These are phyloP conservation scores for Allacma fusca DNA, from an alignment of 2,888 invertebrate species.

Conservation along the genomic window DNA sequence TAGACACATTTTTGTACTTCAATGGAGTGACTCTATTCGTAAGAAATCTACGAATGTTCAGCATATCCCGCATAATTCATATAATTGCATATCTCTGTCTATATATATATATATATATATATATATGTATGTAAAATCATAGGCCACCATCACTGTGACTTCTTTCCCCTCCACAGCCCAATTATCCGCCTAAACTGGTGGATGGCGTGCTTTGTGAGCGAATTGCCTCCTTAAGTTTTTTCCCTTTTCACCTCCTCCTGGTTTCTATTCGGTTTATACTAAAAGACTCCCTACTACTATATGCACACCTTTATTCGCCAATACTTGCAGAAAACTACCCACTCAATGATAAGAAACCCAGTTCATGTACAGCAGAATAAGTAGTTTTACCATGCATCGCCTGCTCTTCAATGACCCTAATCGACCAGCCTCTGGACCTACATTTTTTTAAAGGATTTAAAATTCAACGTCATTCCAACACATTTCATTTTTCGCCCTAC, in stretches of 20 bases:
- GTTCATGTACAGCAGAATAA: background rate
- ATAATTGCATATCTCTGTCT: no score
- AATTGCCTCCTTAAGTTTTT: constrained; percentile 33
- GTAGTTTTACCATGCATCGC: background rate
- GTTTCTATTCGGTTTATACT: background rate
- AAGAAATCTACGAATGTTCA: no score
- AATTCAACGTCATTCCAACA: constrained; percentile 33
- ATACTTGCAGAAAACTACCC: no score
- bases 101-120: no score
- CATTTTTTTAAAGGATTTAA: background rate
- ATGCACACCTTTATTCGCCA: no score
- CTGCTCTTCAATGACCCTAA: background rate
- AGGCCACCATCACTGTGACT: background rate
- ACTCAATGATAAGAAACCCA: no score
- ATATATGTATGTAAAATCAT: background rate
- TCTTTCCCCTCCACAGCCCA: constrained; percentile 18
- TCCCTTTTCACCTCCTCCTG: background rate
- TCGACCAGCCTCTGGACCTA: background rate
- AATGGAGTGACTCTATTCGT: no score
- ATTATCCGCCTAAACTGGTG: constrained; percentile 32
- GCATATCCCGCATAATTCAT: no score
- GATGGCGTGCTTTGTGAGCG: constrained; percentile 32
- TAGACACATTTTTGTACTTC: no score
- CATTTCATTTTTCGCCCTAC: constrained; percentile 19
- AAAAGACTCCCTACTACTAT: no score